phyloP scores from a whole-genome alignment of 1,140 invertebrate genomes.

The Lepidurus packardi region DNA sequence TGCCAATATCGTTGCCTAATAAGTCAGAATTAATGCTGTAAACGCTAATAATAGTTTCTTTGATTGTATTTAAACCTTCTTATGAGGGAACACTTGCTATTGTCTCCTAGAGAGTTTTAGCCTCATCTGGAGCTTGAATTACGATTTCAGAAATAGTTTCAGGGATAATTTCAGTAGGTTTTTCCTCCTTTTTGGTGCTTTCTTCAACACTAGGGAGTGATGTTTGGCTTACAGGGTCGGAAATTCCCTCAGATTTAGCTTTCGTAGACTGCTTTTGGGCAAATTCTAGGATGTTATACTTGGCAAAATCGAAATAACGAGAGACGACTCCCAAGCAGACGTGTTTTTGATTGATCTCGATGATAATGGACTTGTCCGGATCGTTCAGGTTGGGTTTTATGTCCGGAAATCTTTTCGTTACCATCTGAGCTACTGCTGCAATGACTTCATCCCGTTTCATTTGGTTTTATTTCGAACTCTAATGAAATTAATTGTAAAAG shows the following conservation, averaged over 20 bases:
- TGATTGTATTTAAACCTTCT: slow-evolving; percentile 26
- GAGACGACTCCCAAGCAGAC: slow-evolving; percentile 61
- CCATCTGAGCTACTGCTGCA: slow-evolving; percentile 60
- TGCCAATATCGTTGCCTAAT: slow-evolving; percentile 12
- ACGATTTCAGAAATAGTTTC: slow-evolving; percentile 3
- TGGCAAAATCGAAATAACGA: slow-evolving; percentile 59
- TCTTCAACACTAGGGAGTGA: background rate
- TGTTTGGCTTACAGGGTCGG: background rate
- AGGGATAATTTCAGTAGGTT: background rate
- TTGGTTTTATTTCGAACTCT: slow-evolving; percentile 60
- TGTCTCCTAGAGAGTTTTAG: background rate
- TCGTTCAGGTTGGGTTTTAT: slow-evolving; percentile 71
- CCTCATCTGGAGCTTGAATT: background rate
- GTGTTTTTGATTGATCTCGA: slow-evolving; percentile 65
- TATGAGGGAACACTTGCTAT: slow-evolving; percentile 23
- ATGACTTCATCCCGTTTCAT: slow-evolving; percentile 64
- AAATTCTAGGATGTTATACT: slow-evolving; percentile 60
- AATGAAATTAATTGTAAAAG: slow-evolving; percentile 37
- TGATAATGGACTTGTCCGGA: slow-evolving; percentile 65
- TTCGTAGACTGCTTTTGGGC: slow-evolving; percentile 24
- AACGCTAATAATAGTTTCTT: slow-evolving; percentile 2
- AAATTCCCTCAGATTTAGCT: background rate
- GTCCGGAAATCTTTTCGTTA: slow-evolving; percentile 57
- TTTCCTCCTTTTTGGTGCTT: background rate
- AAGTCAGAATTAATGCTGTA: slow-evolving; percentile 14